phyloP scores from a whole-genome alignment of 1,140 invertebrate species.

The Ridgeia piscesae region DNA sequence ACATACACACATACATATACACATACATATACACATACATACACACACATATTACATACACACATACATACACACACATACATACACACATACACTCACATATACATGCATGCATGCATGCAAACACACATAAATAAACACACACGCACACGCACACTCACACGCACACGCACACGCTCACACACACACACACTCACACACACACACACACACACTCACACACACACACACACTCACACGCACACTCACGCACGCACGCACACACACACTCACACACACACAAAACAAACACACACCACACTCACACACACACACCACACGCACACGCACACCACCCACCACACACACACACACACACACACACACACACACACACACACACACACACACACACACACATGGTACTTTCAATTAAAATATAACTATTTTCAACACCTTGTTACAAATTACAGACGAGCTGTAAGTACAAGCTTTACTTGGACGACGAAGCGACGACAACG shows the following conservation, averaged over 20 bases:
- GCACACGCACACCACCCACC: not conserved
- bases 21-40: no score
- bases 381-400: not conserved
- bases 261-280: not conserved
- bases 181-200: not conserved
- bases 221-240: not conserved
- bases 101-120: no score
- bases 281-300: not conserved
- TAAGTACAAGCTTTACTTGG: conserved; percentile 63
- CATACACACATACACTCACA: no score
- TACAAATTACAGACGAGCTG: conserved; percentile 61
- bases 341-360: not conserved
- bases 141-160: no score
- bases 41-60: no score
- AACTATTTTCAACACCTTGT: not conserved
- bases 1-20: no score
- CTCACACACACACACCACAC: not conserved
- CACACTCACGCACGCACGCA: not conserved
- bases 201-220: not conserved
- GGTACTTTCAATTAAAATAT: not conserved
- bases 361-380: not conserved
- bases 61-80: no score
- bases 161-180: not conserved
- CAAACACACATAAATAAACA: no score
- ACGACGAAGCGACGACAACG: conserved; percentile 40